Base-by-base conservation (phyloP, 2,888 invertebrate species). In the Tachina grossa region DNA sequence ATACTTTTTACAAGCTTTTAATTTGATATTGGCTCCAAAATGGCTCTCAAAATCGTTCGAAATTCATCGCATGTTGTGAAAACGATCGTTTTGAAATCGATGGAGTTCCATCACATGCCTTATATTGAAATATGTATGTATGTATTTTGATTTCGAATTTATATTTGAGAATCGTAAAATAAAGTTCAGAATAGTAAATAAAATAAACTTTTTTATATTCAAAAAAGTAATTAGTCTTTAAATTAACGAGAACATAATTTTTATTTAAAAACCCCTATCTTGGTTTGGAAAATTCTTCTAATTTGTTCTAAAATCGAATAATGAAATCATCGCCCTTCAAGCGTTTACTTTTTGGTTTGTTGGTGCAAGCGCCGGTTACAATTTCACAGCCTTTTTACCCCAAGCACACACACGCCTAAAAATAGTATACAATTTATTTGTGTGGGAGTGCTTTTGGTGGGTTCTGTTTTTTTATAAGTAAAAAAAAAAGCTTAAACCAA, bases 401-500 rank as follows among this genome's bases (percentile, higher is more conserved):
- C 0, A 13, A 8, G 19, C 53, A 22, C 47, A 39, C 31, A 43
- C 43, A 31, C 13, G 16, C 13, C 14, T 47, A n/a, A 51, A 53
- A 75, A 63, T 45, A 16, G n/a, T 45, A 45, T 39, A 49, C 0
- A 43, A n/a, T 47, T 16, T 43, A 59, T 76, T 79, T 85, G 85
- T 71, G 85, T 78, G 66, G 63, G 68, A 53, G 16, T 43, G 19
- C 6, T 22, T 78, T 45, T 63, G 11, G 55, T 69, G 71, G 75
- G 65, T 71, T 76, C 45, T 45, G 16, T 45, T 69, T 68, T n/a
- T 47, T 11, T 59, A 14, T 49, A 43, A 61, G n/a, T 55, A 45
- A 13, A 10, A 55, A 57, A 59, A 19, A 82, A 85, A 83, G 79
- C 79, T 85, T 72, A 78, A 9, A 8, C 14, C 79, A 65, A 83